Percentiles rank a stretch among this genome's conserved stretches.
Conservation (phyloP, 2,888 invertebrate genomes). For the Malthinus seriepunctatus region DNA sequence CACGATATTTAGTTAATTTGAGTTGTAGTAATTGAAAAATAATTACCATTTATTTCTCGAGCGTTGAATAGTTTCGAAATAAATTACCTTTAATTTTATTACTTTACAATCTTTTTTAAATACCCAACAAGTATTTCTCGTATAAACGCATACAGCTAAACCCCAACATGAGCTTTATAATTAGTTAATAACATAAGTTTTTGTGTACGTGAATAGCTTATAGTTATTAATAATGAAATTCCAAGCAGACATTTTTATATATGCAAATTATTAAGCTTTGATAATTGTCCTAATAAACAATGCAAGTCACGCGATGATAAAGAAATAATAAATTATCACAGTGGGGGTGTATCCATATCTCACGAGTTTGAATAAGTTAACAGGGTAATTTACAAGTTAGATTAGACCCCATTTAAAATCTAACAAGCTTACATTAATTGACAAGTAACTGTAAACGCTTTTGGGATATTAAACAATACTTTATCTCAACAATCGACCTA, state of each 20-base stretch:
- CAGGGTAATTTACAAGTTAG: conserved; percentile 47
- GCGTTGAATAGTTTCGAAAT: too few relatives aligned
- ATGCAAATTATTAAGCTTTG: conserved; percentile 43
- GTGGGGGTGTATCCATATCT: conserved; percentile 42
- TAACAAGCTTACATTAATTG: conserved; percentile 42
- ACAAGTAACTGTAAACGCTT: conserved; percentile 42
- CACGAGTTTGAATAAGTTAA: conserved; percentile 44
- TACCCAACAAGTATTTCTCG: too few relatives aligned
- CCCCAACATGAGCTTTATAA: neutral
- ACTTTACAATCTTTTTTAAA: too few relatives aligned
- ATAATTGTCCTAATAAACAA: conserved; percentile 48
- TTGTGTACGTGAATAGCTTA: conserved; percentile 13
- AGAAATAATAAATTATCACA: conserved; percentile 46
- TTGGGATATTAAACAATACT: conserved; percentile 29
- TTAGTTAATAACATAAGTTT: neutral
- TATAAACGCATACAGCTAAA: too few relatives aligned
- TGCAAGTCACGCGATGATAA: conserved; percentile 46
- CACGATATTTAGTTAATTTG: too few relatives aligned
- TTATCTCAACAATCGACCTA: conserved; percentile 5
- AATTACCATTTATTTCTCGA: too few relatives aligned
- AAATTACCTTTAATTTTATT: too few relatives aligned
- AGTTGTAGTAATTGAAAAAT: too few relatives aligned
- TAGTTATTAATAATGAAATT: conserved; percentile 31
- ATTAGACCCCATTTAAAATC: conserved; percentile 44
- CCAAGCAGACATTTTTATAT: conserved; percentile 33